Conservation (phyloP, 2,797 vertebrate genomes). For the Poecilia wingei region DNA sequence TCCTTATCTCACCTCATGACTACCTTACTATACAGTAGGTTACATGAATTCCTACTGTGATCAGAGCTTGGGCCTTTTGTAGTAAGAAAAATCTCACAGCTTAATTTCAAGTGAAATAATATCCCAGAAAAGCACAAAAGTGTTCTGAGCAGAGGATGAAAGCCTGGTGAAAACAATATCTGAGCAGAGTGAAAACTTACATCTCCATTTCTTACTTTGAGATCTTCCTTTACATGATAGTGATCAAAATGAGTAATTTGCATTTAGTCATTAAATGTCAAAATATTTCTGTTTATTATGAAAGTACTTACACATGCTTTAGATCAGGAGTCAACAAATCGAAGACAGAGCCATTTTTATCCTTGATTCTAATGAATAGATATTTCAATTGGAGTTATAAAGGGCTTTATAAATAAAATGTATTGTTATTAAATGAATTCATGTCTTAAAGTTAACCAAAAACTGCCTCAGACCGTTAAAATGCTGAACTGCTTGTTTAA, state of each 20-base stretch:
- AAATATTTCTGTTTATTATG: background rate
- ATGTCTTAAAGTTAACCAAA: too few relatives aligned
- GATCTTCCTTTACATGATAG: slow-evolving; percentile 11
- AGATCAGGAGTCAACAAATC: background rate
- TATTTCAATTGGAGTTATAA: background rate
- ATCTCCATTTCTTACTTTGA: slow-evolving; percentile 8
- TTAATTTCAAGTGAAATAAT: slow-evolving; percentile 35
- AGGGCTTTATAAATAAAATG: background rate
- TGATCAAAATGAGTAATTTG: slow-evolving; percentile 30
- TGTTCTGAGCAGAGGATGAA: slow-evolving; percentile 21
- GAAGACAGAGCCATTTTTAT: too few relatives aligned
- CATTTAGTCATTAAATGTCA: slow-evolving; percentile 32
- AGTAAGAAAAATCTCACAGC: slow-evolving; percentile 17
- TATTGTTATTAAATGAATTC: too few relatives aligned
- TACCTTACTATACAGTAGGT: slow-evolving; percentile 20
- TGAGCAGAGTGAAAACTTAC: slow-evolving; percentile 6
- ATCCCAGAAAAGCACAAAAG: slow-evolving; percentile 27
- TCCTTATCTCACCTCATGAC: slow-evolving; percentile 13
- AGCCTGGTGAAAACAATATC: background rate
- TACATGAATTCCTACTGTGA: slow-evolving; percentile 45
- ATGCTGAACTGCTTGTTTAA: background rate
- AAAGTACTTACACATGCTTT: background rate
- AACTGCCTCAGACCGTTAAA: background rate
- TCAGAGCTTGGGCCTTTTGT: slow-evolving; percentile 21
- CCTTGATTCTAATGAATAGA: background rate